Conservation (phyloP, 2,113 vertebrate genomes). For the Chamaea fasciata region DNA sequence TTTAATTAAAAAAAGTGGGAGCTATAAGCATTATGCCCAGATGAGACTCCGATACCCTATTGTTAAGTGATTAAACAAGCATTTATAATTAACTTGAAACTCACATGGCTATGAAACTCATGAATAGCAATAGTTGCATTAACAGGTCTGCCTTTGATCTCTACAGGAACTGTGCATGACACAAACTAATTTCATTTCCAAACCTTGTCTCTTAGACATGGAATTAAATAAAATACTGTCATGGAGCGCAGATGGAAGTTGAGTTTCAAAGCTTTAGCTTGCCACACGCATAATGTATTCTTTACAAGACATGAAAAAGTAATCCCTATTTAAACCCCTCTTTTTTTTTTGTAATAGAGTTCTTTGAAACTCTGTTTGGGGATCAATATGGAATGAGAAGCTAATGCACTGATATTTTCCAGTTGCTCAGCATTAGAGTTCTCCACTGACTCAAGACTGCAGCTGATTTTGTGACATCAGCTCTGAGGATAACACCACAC, state of each 20-base stretch:
- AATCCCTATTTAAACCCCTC: neutral
- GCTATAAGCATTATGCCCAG: slow-evolving; percentile 18
- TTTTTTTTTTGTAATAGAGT: neutral
- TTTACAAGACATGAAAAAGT: slow-evolving; percentile 20
- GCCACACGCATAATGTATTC: neutral
- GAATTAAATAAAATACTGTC: slow-evolving; percentile 14
- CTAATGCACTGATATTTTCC: neutral
- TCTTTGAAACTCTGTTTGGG: slow-evolving; percentile 22
- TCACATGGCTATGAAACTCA: neutral
- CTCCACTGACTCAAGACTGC: neutral
- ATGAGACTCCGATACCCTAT: slow-evolving; percentile 34
- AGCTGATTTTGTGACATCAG: neutral
- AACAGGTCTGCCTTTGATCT: slow-evolving; percentile 52
- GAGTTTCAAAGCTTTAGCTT: slow-evolving; percentile 35
- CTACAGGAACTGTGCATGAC: slow-evolving; percentile 23
- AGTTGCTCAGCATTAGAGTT: neutral
- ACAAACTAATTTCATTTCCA: slow-evolving; percentile 41
- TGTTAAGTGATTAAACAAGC: slow-evolving; percentile 53
- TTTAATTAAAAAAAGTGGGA: slow-evolving; percentile 49
- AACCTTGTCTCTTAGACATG: neutral
- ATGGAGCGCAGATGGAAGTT: neutral
- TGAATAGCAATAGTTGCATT: slow-evolving; percentile 61
- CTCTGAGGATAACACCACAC: neutral
- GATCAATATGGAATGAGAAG: slow-evolving; percentile 20
- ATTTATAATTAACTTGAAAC: slow-evolving; percentile 62